phyloP scores from a whole-genome alignment of 2,797 vertebrate species.

The Brachyalestes nurse region DNA sequence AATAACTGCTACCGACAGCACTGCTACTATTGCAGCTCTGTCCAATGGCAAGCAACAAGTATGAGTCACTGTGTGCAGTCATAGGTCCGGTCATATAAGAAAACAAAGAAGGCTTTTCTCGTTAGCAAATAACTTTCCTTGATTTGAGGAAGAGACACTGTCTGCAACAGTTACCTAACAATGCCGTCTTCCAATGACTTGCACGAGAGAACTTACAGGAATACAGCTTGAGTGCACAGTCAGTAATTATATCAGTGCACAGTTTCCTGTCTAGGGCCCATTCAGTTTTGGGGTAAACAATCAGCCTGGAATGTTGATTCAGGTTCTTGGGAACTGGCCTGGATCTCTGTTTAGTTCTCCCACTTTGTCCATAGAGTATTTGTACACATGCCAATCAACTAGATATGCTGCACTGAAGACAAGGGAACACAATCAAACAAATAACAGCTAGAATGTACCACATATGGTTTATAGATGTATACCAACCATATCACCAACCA shows the following conservation, averaged over 20 bases:
- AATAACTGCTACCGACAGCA: not conserved
- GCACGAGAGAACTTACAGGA: not conserved
- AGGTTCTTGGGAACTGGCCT: not conserved
- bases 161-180: slow-evolving; percentile 25
- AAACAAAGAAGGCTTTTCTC: slow-evolving; percentile 9
- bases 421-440: too few species aligned
- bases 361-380: too few species aligned
- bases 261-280: slow-evolving; percentile 4
- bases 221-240: not conserved
- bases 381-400: too few species aligned
- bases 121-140: slow-evolving; percentile 12
- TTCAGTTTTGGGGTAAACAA: not conserved
- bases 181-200: not conserved
- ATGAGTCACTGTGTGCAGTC: not conserved
- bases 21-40: not conserved
- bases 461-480: too few species aligned
- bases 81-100: too few species aligned
- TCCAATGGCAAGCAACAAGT: not conserved
- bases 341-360: not conserved
- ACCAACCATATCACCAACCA: too few species aligned
- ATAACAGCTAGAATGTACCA: too few species aligned
- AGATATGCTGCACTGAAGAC: too few species aligned
- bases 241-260: not conserved
- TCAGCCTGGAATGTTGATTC: not conserved
- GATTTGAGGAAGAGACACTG: slow-evolving; percentile 22